phyloP scores from a whole-genome alignment of 2,113 vertebrate genomes.

The Typhlomys cinereus region DNA sequence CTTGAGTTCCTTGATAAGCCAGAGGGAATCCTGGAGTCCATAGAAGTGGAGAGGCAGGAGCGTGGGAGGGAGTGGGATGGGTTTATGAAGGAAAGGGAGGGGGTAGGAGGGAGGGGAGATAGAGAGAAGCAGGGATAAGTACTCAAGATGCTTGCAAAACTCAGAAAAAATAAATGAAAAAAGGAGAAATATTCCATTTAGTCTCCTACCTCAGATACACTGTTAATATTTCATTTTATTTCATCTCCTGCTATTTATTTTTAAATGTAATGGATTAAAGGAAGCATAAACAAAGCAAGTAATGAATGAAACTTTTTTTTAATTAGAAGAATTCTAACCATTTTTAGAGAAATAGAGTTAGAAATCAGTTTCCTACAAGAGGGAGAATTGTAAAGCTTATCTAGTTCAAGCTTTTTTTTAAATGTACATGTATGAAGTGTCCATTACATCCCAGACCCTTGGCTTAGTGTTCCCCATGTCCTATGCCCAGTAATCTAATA shows the following conservation, averaged over 20 bases:
- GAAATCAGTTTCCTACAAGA: not conserved
- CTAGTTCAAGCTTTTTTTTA: not conserved
- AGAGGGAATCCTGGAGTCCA: too few relatives aligned
- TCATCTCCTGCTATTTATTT: conserved; percentile 19
- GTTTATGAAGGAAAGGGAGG: too few relatives aligned
- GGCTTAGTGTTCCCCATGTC: not conserved
- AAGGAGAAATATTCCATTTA: not conserved
- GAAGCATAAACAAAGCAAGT: conserved; percentile 8
- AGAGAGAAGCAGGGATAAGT: too few relatives aligned
- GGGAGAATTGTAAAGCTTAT: not conserved
- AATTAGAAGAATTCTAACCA: conserved; percentile 37
- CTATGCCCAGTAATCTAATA: not conserved
- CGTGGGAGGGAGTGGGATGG: too few relatives aligned
- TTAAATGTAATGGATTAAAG: conserved; percentile 33
- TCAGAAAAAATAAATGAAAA: too few relatives aligned
- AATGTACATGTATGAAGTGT: not conserved
- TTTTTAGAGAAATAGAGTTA: not conserved
- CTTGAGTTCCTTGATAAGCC: too few relatives aligned
- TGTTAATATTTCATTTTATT: conserved; percentile 3
- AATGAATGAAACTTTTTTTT: not conserved
- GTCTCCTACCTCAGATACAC: not conserved
- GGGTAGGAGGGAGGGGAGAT: too few relatives aligned
- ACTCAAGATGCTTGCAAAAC: too few relatives aligned
- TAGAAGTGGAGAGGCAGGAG: too few relatives aligned
- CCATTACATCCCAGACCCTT: not conserved